These are phyloP conservation scores for Acanthosepion esculentum DNA, from an alignment of 2,888 invertebrate species.

Conservation along the genomic window DNA sequence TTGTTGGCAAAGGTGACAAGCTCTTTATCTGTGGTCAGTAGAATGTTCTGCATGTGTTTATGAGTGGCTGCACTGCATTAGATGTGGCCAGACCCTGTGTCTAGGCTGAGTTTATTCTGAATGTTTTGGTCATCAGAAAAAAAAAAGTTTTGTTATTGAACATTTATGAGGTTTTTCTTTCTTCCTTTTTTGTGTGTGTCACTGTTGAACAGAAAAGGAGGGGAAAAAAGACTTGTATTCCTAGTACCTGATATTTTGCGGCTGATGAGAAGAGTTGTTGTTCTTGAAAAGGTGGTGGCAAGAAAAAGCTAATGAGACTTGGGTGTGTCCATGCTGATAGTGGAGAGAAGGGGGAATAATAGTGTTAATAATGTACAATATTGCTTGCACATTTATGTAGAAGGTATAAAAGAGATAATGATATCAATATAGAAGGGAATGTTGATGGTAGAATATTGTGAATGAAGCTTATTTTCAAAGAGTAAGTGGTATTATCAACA, in stretches of 20 bases:
- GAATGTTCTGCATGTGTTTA: neutral
- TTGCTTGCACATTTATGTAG: too few species aligned
- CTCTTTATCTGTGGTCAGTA: slow-evolving; percentile 8
- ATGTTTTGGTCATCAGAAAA: neutral
- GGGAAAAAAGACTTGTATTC: neutral
- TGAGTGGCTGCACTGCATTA: slow-evolving; percentile 6
- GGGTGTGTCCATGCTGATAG: neutral
- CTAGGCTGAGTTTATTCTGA: slow-evolving; percentile 16
- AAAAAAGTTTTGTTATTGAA: neutral
- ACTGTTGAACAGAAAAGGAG: neutral
- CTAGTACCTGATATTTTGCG: neutral
- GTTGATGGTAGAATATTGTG: neutral
- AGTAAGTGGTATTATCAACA: neutral
- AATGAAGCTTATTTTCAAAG: neutral
- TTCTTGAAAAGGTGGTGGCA: neutral
- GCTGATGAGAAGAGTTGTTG: neutral
- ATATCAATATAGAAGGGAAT: neutral
- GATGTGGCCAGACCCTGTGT: neutral
- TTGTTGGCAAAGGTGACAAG: neutral
- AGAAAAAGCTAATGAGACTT: neutral
- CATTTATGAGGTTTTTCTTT: neutral
- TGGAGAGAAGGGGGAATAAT: neutral
- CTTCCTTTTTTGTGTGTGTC: neutral
- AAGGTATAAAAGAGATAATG: neutral
- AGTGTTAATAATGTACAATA: neutral